phyloP scores from a whole-genome alignment of 2,797 vertebrate species.

The Rhinogobio ventralis region DNA sequence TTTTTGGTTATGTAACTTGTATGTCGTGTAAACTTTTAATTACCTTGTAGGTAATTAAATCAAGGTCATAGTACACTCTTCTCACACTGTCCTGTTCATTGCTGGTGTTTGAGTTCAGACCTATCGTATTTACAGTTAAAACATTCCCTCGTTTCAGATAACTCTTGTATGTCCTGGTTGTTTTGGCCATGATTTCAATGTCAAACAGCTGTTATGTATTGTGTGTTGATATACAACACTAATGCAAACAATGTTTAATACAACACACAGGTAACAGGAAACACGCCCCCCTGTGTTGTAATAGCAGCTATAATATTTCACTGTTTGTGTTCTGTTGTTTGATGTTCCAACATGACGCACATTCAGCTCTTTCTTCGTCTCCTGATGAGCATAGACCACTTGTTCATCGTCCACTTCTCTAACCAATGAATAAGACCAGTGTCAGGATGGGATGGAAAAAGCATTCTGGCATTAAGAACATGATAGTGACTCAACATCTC shows the following conservation, averaged over 20 bases:
- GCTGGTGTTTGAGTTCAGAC: conserved; percentile 12
- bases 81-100: not conserved
- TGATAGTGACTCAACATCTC: conserved; percentile 70
- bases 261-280: conserved; percentile 9
- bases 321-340: conserved; percentile 7
- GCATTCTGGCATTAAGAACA: conserved; percentile 48
- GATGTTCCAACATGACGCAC: conserved; percentile 27
- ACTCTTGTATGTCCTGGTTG: conserved; percentile 58
- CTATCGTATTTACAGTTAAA: conserved; percentile 18
- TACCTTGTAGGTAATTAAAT: conserved; percentile 1
- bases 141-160: conserved; percentile 62
- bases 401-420: not conserved
- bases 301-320: conserved; percentile 19
- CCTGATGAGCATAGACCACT: conserved; percentile 25
- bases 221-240: conserved; percentile 22
- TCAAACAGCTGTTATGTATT: conserved; percentile 30
- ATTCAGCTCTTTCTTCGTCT: conserved; percentile 5
- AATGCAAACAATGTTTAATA: conserved; percentile 17
- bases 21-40: not conserved
- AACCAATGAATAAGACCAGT: conserved; percentile 41
- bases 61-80: conserved; percentile 10
- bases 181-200: conserved; percentile 19
- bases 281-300: not conserved
- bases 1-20: not conserved
- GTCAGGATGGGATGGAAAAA: conserved; percentile 50